Conservation (phyloP, 2,113 vertebrate genomes). For the Tyrannus savana region DNA sequence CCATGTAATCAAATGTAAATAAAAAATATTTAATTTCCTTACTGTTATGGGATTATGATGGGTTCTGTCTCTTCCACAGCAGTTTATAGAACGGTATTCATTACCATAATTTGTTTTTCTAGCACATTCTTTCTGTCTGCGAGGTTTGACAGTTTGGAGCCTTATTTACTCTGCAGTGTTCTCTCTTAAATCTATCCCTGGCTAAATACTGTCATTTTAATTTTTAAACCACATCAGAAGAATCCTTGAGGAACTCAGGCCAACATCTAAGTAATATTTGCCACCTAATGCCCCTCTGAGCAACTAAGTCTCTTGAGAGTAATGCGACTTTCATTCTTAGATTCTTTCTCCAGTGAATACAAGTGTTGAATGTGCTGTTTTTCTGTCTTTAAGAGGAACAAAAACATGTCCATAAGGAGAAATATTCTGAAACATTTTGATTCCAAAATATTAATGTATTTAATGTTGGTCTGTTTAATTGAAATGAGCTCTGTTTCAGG, state of each 20-base stretch:
- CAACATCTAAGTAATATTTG: background rate
- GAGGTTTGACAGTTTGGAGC: background rate
- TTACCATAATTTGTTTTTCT: slow-evolving; percentile 7
- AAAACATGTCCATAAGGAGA: background rate
- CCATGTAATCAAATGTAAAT: background rate
- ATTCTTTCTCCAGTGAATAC: background rate
- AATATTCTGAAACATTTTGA: background rate
- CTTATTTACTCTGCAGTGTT: background rate
- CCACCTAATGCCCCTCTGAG: background rate
- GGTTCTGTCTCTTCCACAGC: background rate
- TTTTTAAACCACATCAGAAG: background rate
- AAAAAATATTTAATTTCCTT: background rate
- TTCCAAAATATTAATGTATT: background rate
- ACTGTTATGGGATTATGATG: background rate
- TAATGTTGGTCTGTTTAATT: background rate
- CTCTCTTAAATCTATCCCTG: background rate
- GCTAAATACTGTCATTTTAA: background rate
- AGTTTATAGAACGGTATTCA: background rate
- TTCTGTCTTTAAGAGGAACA: background rate
- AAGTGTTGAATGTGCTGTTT: background rate
- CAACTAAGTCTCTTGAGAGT: background rate
- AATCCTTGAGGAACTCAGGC: background rate
- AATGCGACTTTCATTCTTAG: background rate
- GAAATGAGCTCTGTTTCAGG: background rate
- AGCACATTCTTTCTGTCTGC: background rate